Base-by-base conservation (phyloP, 2,797 vertebrate species). In the Florisuga fusca region DNA sequence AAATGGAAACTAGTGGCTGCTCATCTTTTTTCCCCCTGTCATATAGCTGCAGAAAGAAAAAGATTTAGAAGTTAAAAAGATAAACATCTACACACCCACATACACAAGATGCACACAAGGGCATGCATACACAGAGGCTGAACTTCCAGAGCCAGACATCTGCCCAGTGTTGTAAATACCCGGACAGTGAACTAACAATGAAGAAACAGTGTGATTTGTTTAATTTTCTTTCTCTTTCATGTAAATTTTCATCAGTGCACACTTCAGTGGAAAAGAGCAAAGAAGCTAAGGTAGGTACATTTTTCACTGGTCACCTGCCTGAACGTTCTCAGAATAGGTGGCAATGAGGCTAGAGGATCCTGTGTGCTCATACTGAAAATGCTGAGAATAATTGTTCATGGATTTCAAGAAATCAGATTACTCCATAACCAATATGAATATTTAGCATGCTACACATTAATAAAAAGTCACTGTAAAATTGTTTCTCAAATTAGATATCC, bases 391-490 rank as follows among this genome's bases (percentile, higher is more conserved):
- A 89, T 51, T 75, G 11, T 91, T 77, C 57, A 72, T 21, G 50
- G 46, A 77, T 87, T 93, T 83, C 34, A 83, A 68, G n/a, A 85
- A 93, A 94, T 74, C 78, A 96, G 87, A 92, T 94, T 94, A 91
- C 19, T 7, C n/a, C 26, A 29, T 89, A 95, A 95, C 88, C 59
- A 1, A 55, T 62, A 88, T 62, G 54, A 91, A 73, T 34, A 67
- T 86, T 92, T 87, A 45, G 41, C 48, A 89, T 82, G 64, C 67
- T 63, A 36, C 34, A 82, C 25, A 6, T 61, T 80, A 66, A 84
- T 87, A 73, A 93, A 58, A 78, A 90, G 25, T 69, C 86, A 77
- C 81, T 79, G 55, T 76, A 90, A 87, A 87, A 87, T 76, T 86
- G 48, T 86, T 86, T 90, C 66, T 69, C 38, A 93, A 93, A 95